These are phyloP conservation scores for Conger conger DNA, from an alignment of 2,113 vertebrate species.

Conservation along the genomic window DNA sequence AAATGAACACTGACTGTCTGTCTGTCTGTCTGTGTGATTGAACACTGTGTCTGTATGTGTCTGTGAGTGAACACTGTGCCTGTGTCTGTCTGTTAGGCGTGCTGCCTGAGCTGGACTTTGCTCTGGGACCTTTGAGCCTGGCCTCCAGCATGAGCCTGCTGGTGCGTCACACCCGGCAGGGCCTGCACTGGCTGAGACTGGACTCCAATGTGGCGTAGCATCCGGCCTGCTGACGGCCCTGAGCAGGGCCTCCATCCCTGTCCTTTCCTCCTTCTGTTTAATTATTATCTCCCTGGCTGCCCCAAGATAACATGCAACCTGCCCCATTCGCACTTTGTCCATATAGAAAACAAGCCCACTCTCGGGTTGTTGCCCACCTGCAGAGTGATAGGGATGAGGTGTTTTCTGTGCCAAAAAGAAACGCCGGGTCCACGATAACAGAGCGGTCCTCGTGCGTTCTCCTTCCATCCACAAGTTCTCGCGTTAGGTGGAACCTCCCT, in stretches of 20 bases:
- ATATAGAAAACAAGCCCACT: slow-evolving; percentile 21
- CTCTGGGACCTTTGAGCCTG: slow-evolving; percentile 70
- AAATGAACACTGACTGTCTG: not conserved
- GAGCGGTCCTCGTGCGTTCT: not conserved
- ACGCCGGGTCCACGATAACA: not conserved
- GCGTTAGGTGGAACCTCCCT: not conserved
- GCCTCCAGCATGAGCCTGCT: slow-evolving; percentile 78
- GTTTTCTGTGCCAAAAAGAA: not conserved
- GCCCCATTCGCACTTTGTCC: slow-evolving; percentile 66
- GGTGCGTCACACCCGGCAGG: slow-evolving; percentile 81
- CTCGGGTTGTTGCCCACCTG: not conserved
- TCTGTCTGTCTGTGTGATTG: no score
- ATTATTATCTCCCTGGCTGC: slow-evolving; percentile 46
- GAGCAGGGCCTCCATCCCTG: not conserved
- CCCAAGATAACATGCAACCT: not conserved
- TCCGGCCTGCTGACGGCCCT: slow-evolving; percentile 32
- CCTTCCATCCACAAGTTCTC: not conserved
- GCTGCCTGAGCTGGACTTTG: slow-evolving; percentile 77
- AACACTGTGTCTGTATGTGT: slow-evolving; percentile 13
- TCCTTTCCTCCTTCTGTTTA: slow-evolving; percentile 18
- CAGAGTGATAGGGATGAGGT: not conserved
- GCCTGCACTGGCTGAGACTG: slow-evolving; percentile 83
- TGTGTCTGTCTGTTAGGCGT: slow-evolving; percentile 69
- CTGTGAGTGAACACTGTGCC: not conserved
- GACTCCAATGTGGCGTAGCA: slow-evolving; percentile 69